Evolutionary conservation across 2,797 vertebrate species (phyloP), one percentile per base, ranked within the genome.

Genomic region (Cyprinodon diabolis): DNA sequence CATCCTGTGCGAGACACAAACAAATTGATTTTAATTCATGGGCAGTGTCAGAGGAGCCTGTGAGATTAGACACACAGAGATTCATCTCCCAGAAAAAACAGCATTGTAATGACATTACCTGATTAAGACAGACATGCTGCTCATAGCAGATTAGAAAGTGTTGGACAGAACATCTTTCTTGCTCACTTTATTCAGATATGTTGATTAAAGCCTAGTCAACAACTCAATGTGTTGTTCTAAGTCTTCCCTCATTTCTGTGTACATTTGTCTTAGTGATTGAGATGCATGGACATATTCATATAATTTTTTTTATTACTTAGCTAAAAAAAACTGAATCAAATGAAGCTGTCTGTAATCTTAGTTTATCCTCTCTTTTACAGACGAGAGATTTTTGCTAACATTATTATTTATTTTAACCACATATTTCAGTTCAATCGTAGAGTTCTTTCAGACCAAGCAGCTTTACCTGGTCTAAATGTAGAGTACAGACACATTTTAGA

Each of bases 21-120:
- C 84, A 87, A 93, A 94, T 94, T 94, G 92, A 94, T 93, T 93
- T 93, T 90, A 93, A 93, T 91, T 87, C n/a, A 82, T 85, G 82
- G 88, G 69, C 84, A 69, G 83, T 40, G 84, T 88, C 91, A 73
- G 63, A 86, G 87, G 89, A 91, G 80, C 82, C 71, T 77, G 72
- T 79, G 87, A 76, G 76, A 90, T 89, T 71, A 80, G 82, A 90
- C 85, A 87, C 85, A 86, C 87, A 65, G 79, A 92, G 84, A 92
- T 89, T 84, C 74, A 90, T 92, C 80, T 86, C 83, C 79, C 74
- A 58, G 55, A 77, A 73, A 82, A 74, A 86, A 84, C 81, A 89
- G 78, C 76, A 82, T 8, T 72, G 52, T 68, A 82, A 79, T 78
- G 79, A 91, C 86, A 54, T 62, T 66, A 51, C 54, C 56, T 87